Conservation (phyloP, 2,113 vertebrate species). For the Cebus imitator region DNA sequence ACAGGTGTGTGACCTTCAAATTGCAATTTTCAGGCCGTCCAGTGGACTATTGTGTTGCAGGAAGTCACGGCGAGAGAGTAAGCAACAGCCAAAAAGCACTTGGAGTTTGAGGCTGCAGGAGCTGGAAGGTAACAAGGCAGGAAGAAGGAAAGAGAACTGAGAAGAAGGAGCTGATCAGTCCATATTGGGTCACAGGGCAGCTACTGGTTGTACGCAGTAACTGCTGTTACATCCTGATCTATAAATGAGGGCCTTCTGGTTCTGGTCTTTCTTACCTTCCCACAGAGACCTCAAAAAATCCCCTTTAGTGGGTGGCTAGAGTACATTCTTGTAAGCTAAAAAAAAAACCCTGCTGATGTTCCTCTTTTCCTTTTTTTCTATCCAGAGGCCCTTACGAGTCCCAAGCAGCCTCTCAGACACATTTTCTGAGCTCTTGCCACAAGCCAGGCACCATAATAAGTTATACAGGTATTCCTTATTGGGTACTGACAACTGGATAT, state of each 20-base stretch:
- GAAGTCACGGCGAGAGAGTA: background rate
- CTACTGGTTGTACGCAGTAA: background rate
- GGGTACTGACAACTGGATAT: background rate
- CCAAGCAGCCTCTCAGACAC: background rate
- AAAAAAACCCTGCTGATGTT: background rate
- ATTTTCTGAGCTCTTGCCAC: background rate
- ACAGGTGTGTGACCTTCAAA: background rate
- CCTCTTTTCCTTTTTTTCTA: background rate
- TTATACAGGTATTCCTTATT: background rate
- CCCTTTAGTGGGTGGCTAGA: too few species aligned
- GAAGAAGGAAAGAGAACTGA: background rate
- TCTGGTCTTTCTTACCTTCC: background rate
- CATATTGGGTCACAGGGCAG: accelerated
- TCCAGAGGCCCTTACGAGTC: background rate
- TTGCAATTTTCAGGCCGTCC: background rate
- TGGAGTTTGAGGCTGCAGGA: background rate
- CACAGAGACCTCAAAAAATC: background rate
- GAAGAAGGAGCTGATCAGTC: background rate
- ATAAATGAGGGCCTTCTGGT: background rate
- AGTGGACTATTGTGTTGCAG: background rate
- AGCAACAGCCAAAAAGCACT: accelerated
- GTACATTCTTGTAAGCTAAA: background rate
- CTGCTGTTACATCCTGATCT: accelerated
- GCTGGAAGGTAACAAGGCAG: background rate
- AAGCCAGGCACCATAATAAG: background rate